A percentile compares a stretch with the other conserved stretches of the same genome.
These are phyloP conservation scores for Epinephelus malabaricus DNA, from an alignment of 2,797 vertebrate species.

Conservation along the genomic window DNA sequence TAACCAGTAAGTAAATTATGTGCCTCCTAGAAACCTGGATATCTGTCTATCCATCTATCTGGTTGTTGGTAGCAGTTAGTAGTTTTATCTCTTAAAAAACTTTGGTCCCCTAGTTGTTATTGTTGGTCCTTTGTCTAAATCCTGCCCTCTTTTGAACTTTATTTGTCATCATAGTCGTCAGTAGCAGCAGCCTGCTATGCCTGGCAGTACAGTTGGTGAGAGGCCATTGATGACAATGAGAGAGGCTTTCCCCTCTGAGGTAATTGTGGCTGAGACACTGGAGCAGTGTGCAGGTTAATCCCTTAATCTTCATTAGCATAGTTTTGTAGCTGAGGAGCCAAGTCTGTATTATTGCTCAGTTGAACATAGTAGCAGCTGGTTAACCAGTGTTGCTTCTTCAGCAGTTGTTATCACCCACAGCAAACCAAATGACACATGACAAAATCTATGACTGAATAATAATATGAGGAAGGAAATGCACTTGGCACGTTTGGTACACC, in stretches of 20 bases:
- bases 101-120: neutral
- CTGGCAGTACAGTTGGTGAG: conserved; percentile 37
- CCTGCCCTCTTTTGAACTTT: conserved; percentile 16
- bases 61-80: neutral
- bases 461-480: neutral
- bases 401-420: neutral
- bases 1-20: neutral
- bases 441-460: neutral
- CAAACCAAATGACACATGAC: neutral
- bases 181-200: conserved; percentile 11
- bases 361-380: conserved; percentile 29
- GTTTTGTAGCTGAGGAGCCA: conserved; percentile 54
- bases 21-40: neutral
- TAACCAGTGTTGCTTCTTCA: conserved; percentile 19
- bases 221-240: conserved; percentile 62
- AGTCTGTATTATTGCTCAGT: conserved; percentile 25
- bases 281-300: conserved; percentile 64
- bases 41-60: neutral
- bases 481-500: neutral
- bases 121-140: conserved; percentile 5
- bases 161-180: conserved; percentile 3
- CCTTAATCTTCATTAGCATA: conserved; percentile 69
- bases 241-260: conserved; percentile 51
- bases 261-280: conserved; percentile 59
- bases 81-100: neutral